Conservation (phyloP, 1,140 invertebrate species). For the Rhopalosiphum maidis region DNA sequence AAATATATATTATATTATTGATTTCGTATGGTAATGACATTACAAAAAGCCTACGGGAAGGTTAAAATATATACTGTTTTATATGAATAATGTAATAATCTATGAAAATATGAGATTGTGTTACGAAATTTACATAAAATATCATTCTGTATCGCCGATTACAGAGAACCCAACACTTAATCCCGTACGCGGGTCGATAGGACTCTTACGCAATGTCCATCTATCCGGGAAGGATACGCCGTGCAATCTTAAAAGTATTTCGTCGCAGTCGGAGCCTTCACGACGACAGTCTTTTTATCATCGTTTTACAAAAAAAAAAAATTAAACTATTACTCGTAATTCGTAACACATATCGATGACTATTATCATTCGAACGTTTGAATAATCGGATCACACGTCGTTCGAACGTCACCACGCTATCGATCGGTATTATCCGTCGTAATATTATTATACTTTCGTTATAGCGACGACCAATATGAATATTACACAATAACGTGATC, state of each 20-base stretch:
- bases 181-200: not conserved
- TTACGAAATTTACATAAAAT: not conserved
- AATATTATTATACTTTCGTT: not conserved
- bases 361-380: too few species aligned
- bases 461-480: not conserved
- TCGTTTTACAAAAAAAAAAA: not conserved
- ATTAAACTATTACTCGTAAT: not conserved
- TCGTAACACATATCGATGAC: not conserved
- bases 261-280: not conserved
- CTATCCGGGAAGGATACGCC: not conserved
- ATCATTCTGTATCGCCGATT: not conserved
- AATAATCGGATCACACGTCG: too few species aligned
- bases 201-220: not conserved
- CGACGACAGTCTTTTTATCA: not conserved
- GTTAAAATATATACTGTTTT: not conserved
- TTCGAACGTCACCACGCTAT: too few species aligned
- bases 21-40: not conserved
- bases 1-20: not conserved
- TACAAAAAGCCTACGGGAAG: not conserved
- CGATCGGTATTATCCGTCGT: too few species aligned
- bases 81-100: conserved; percentile 18
- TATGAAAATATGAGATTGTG: not conserved
- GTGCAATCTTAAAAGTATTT: not conserved
- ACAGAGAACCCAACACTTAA: not conserved
- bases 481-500: not conserved